Evolutionary conservation across 2,888 invertebrate genomes (phyloP).

Genomic region (Callyntrura guangdongensis): DNA sequence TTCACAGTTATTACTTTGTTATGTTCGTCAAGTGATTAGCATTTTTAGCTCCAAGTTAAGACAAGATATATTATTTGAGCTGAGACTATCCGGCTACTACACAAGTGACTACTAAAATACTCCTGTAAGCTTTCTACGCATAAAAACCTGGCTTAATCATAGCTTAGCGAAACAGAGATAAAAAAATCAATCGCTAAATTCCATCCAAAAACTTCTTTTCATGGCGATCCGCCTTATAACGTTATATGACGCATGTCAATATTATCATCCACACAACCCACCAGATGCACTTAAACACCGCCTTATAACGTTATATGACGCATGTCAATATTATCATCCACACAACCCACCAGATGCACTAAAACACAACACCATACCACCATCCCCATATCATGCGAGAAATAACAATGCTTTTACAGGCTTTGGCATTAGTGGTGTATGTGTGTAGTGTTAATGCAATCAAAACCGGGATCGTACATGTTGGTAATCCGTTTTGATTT

Average conservation of each 20-base stretch:
- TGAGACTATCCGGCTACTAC: constrained; percentile 41
- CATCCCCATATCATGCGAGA: too few species aligned
- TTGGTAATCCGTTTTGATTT: constrained; percentile 60
- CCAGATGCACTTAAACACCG: neutral
- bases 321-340: constrained; percentile 65
- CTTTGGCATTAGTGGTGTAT: too few species aligned
- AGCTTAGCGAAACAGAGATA: neutral
- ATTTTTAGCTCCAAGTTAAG: constrained; percentile 70
- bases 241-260: constrained; percentile 75
- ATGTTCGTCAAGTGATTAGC: constrained; percentile 54
- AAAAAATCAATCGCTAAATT: constrained; percentile 49
- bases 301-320: too few species aligned
- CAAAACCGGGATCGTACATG: constrained; percentile 60
- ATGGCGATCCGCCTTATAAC: constrained; percentile 71
- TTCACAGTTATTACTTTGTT: constrained; percentile 11
- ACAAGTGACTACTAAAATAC: too few species aligned
- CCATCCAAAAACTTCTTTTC: constrained; percentile 9
- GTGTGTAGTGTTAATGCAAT: constrained; percentile 35
- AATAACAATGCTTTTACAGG: too few species aligned
- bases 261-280: constrained; percentile 9
- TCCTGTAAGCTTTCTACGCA: constrained; percentile 37
- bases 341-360: neutral
- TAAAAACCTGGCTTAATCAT: constrained; percentile 49
- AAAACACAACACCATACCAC: too few species aligned
- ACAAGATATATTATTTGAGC: constrained; percentile 43